phyloP scores from a whole-genome alignment of 2,888 invertebrate species.

The Melieria picta region DNA sequence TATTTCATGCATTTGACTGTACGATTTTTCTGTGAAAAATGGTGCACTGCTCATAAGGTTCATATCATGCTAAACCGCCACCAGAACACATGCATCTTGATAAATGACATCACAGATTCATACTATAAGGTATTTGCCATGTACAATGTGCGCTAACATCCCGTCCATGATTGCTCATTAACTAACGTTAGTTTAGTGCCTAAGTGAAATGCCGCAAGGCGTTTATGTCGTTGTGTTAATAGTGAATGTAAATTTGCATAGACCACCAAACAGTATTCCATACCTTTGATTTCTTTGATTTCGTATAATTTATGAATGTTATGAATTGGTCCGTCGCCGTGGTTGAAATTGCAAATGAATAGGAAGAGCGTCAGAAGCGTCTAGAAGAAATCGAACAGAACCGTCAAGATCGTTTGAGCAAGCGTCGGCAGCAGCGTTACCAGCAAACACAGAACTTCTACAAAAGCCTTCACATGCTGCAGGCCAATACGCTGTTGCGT shows the following conservation, averaged over 20 bases:
- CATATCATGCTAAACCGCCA: slow-evolving; percentile 55
- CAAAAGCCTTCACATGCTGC: slow-evolving; percentile 87
- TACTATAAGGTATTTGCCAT: slow-evolving; percentile 43
- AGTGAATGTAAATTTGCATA: too few relatives aligned
- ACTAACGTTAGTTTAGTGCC: neutral
- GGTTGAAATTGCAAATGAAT: slow-evolving; percentile 31
- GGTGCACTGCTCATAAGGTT: slow-evolving; percentile 49
- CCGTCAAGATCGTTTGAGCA: slow-evolving; percentile 73
- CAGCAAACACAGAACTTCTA: slow-evolving; percentile 83
- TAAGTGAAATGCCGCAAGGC: neutral
- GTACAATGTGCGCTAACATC: too few relatives aligned
- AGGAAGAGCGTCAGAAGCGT: slow-evolving; percentile 80
- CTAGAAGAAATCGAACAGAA: slow-evolving; percentile 79
- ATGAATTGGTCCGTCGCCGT: too few relatives aligned
- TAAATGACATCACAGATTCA: slow-evolving; percentile 45
- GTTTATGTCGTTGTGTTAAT: too few relatives aligned
- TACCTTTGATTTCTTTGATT: too few relatives aligned
- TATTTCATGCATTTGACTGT: slow-evolving; percentile 23
- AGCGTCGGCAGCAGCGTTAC: slow-evolving; percentile 75
- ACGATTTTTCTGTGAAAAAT: slow-evolving; percentile 27
- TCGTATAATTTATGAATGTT: too few relatives aligned
- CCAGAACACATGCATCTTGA: slow-evolving; percentile 54
- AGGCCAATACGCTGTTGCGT: slow-evolving; percentile 74
- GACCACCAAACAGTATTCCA: too few relatives aligned
- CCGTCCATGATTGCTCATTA: neutral